Evolutionary conservation across 2,888 invertebrate genomes (phyloP).

Genomic region (Eupithecia pulchellata): DNA sequence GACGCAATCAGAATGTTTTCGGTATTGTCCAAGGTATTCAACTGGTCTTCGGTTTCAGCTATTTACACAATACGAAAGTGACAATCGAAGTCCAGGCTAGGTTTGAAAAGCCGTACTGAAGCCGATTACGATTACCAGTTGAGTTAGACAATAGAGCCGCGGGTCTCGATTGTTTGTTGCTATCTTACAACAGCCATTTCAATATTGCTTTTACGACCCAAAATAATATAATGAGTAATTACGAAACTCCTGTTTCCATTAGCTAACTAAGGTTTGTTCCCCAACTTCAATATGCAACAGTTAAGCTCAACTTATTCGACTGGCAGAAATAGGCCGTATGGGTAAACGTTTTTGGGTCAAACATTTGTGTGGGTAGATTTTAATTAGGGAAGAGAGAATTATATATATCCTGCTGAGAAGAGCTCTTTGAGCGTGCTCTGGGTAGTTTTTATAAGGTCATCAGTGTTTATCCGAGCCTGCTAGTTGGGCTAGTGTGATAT

Average conservation of each 20-base stretch:
- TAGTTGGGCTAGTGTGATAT: background rate
- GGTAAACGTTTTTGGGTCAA: slow-evolving; percentile 35
- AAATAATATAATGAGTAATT: slow-evolving; percentile 14
- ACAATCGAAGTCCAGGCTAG: too few relatives aligned
- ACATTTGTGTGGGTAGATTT: slow-evolving; percentile 30
- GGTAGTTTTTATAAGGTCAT: background rate
- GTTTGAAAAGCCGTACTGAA: too few relatives aligned
- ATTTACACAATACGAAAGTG: too few relatives aligned
- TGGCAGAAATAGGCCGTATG: slow-evolving; percentile 20
- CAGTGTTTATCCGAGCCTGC: background rate
- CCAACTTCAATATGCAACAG: slow-evolving; percentile 24
- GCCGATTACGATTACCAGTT: too few relatives aligned
- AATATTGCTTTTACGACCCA: background rate
- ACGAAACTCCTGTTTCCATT: slow-evolving; percentile 10
- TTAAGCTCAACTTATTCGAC: slow-evolving; percentile 25
- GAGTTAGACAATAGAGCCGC: too few relatives aligned
- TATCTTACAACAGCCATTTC: background rate
- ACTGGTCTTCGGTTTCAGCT: too few relatives aligned
- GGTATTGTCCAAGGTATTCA: too few relatives aligned
- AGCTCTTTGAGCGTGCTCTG: background rate
- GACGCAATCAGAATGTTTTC: too few relatives aligned
- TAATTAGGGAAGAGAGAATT: slow-evolving; percentile 26
- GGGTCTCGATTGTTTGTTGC: background rate
- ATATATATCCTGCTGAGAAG: slow-evolving; percentile 10
- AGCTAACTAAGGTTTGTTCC: slow-evolving; percentile 9